phyloP scores from a whole-genome alignment of 1,140 invertebrate genomes.

The Drosophila setifemur region DNA sequence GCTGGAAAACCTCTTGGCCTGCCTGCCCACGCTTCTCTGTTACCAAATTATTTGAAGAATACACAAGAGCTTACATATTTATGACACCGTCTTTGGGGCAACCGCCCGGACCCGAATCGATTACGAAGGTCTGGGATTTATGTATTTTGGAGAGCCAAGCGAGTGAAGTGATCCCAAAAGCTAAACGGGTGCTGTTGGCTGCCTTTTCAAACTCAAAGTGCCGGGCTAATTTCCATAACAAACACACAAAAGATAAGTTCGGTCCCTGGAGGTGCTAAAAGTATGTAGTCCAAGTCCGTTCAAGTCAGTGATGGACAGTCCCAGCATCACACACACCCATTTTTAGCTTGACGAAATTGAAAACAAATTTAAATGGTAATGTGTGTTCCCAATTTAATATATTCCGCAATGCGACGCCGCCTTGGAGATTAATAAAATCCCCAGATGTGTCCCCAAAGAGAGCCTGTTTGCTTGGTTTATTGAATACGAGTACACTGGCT shows the following conservation, averaged over 20 bases:
- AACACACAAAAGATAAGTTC: constrained; percentile 23
- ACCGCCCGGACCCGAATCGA: constrained; percentile 22
- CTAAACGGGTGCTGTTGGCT: constrained; percentile 21
- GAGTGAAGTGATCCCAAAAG: constrained; percentile 20
- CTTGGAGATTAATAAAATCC: constrained; percentile 63
- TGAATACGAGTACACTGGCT: neutral
- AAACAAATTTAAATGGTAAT: constrained; percentile 80
- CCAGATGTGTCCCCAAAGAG: constrained; percentile 22
- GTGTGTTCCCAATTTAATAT: constrained; percentile 59
- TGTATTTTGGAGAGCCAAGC: constrained; percentile 31
- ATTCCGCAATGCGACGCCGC: constrained; percentile 60
- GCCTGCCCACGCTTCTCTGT: constrained; percentile 3
- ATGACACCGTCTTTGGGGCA: constrained; percentile 25
- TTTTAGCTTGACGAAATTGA: constrained; percentile 62
- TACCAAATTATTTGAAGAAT: constrained; percentile 18
- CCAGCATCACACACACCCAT: constrained; percentile 24
- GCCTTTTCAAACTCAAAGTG: constrained; percentile 5
- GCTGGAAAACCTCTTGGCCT: neutral
- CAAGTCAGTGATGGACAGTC: constrained; percentile 17
- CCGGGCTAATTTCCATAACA: constrained; percentile 56
- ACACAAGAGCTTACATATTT: constrained; percentile 21
- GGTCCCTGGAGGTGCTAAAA: constrained; percentile 54
- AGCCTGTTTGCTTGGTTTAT: neutral
- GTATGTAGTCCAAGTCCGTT: constrained; percentile 40
- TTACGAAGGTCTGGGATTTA: constrained; percentile 35